These are phyloP conservation scores for Lasioglossum zephyrum DNA, from an alignment of 2,888 invertebrate species.

Conservation along the genomic window DNA sequence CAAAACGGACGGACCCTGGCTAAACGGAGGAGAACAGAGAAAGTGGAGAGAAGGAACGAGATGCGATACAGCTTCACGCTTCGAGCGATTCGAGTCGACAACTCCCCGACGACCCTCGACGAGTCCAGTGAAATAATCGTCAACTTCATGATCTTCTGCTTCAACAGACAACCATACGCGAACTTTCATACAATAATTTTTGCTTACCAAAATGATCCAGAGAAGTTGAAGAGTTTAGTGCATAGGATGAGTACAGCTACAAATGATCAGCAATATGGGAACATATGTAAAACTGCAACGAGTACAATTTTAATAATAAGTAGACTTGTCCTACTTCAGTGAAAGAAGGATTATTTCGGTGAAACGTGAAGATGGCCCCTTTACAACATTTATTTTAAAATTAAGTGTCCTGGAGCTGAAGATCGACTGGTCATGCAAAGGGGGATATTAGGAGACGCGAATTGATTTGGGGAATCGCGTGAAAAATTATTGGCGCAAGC, in stretches of 20 bases:
- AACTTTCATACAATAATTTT: too few species aligned
- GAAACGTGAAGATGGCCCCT: too few species aligned
- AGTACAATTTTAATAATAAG: background rate
- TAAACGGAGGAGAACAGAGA: background rate
- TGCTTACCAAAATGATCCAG: too few species aligned
- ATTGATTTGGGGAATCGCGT: background rate
- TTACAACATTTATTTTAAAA: too few species aligned
- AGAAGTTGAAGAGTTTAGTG: too few species aligned
- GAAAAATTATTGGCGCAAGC: constrained; percentile 9
- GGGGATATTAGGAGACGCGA: background rate
- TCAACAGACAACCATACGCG: too few species aligned
- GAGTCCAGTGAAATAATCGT: background rate
- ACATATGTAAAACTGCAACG: background rate
- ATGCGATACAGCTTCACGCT: constrained; percentile 5
- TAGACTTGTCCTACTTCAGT: background rate
- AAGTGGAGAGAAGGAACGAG: background rate
- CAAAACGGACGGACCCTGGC: constrained; percentile 6
- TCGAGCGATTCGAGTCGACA: constrained; percentile 10
- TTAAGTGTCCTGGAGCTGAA: background rate
- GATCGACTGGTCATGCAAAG: background rate
- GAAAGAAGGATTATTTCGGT: too few species aligned
- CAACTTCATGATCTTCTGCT: background rate
- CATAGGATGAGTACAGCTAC: too few species aligned
- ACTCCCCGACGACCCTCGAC: background rate
- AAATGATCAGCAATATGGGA: too few species aligned